phyloP scores from a whole-genome alignment of 2,888 invertebrate species.

The Sinodicranocentrus sp. region DNA sequence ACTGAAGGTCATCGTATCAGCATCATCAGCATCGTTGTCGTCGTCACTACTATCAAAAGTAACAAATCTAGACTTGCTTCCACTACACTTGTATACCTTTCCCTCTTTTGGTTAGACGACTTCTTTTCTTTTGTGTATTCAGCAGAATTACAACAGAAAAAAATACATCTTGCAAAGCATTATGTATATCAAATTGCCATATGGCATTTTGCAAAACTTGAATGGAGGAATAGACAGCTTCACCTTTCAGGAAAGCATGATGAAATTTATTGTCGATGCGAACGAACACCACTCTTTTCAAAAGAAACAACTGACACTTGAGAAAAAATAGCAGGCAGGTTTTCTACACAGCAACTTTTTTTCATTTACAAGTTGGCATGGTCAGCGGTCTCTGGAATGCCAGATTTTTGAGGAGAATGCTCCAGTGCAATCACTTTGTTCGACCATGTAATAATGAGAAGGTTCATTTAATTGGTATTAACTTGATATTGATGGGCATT shows the following conservation, averaged over 20 bases:
- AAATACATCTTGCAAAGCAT: neutral
- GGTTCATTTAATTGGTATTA: too few relatives aligned
- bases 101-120: constrained; percentile 12
- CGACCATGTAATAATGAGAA: too few relatives aligned
- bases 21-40: constrained; percentile 37
- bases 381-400: too few relatives aligned
- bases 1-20: constrained; percentile 53
- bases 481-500: too few relatives aligned
- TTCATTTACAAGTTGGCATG: too few relatives aligned
- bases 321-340: too few relatives aligned
- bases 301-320: neutral
- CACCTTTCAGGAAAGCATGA: neutral
- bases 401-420: too few relatives aligned
- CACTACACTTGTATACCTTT: constrained; percentile 12
- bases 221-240: neutral
- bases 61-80: constrained; percentile 18
- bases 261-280: neutral
- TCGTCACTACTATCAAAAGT: constrained; percentile 19
- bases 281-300: too few relatives aligned
- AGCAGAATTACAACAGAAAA: neutral
- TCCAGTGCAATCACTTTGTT: too few relatives aligned
- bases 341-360: too few relatives aligned
- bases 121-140: constrained; percentile 10
- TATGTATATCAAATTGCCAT: constrained; percentile 3
- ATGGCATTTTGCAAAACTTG: constrained; percentile 1